phyloP scores from a whole-genome alignment of 2,113 vertebrate species.

The Centropus unirufus region DNA sequence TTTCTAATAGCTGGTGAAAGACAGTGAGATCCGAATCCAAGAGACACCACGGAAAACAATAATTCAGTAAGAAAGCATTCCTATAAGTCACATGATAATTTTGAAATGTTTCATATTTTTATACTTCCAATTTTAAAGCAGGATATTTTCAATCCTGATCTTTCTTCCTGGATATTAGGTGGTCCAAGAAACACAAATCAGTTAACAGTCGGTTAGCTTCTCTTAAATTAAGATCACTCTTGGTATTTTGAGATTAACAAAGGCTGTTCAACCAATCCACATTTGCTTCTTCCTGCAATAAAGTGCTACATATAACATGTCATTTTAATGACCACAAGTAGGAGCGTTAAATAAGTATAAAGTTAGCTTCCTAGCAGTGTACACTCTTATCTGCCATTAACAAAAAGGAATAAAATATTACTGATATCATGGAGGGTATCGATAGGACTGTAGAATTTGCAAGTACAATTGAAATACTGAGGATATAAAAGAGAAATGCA shows the following conservation, averaged over 20 bases:
- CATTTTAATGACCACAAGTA: constrained; percentile 82
- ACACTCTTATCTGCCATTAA: constrained; percentile 63
- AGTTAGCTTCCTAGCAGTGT: constrained; percentile 75
- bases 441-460: constrained; percentile 34
- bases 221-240: constrained; percentile 41
- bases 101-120: constrained; percentile 36
- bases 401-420: constrained; percentile 63
- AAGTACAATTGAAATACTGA: constrained; percentile 48
- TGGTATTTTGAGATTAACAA: constrained; percentile 59
- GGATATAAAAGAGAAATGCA: constrained; percentile 58
- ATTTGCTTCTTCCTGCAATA: constrained; percentile 77
- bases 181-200: constrained; percentile 59
- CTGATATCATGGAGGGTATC: neutral
- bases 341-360: constrained; percentile 78
- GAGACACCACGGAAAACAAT: neutral
- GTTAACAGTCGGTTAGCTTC: constrained; percentile 51
- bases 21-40: neutral
- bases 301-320: constrained; percentile 79
- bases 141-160: constrained; percentile 36
- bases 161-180: constrained; percentile 45
- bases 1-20: constrained; percentile 41
- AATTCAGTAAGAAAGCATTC: constrained; percentile 45
- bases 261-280: constrained; percentile 42
- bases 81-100: neutral
- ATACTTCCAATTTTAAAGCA: constrained; percentile 36